phyloP scores from a whole-genome alignment of 2,113 vertebrate genomes.

The Romanogobio albipinnatus region DNA sequence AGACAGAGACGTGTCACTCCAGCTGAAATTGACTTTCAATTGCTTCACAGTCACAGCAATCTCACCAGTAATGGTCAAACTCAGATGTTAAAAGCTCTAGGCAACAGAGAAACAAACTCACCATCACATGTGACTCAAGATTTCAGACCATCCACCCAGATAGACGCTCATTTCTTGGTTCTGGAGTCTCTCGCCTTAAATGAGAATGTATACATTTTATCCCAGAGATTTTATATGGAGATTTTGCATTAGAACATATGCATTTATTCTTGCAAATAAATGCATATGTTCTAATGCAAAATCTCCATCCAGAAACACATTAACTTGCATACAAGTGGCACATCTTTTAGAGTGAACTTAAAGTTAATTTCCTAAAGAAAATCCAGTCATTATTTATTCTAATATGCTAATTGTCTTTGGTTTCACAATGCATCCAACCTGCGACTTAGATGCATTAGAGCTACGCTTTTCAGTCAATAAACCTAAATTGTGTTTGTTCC shows the following conservation, averaged over 20 bases:
- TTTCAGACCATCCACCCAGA: neutral
- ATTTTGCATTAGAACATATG: no score
- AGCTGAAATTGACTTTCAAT: conserved; percentile 14
- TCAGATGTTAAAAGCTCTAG: neutral
- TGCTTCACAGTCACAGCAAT: neutral
- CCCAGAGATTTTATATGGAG: no score
- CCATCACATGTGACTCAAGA: neutral
- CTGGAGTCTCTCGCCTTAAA: neutral
- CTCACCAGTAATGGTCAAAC: neutral
- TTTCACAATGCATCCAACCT: no score
- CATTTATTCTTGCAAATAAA: no score
- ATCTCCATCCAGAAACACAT: neutral
- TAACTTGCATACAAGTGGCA: neutral
- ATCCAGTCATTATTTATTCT: no score
- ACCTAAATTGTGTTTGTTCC: no score
- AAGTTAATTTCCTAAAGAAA: no score
- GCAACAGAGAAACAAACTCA: conserved; percentile 12
- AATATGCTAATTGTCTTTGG: no score
- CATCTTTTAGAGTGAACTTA: no score
- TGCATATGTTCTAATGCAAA: neutral
- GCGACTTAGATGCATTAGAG: no score
- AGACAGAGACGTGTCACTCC: neutral
- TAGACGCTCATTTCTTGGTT: neutral
- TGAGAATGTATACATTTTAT: neutral
- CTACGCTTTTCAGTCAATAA: no score